A percentile compares a stretch with the other conserved stretches of the same genome.
Evolutionary conservation across 53 echinoderm and acorn worm species (phyloP).

Genomic region (Paelopatides confundens): DNA sequence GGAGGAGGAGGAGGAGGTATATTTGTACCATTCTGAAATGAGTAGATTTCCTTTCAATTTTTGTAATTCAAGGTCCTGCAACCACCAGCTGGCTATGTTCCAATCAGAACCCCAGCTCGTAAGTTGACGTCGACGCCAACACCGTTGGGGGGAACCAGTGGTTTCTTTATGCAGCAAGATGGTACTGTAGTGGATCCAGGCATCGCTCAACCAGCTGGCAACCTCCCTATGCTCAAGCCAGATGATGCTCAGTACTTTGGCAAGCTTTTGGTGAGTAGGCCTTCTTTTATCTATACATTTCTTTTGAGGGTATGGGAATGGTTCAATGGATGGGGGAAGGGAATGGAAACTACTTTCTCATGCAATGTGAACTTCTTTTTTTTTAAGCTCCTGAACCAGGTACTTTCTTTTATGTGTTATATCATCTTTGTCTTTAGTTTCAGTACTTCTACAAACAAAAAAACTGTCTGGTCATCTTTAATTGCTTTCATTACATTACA

Average conservation of each 20-base stretch:
- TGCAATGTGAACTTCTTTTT: not conserved
- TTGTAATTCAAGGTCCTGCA: slow-evolving; percentile 60
- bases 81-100: slow-evolving; percentile 98
- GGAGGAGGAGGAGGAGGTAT: no score
- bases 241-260: slow-evolving; percentile 99
- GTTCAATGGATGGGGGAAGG: no score
- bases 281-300: no score
- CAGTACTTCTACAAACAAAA: no score
- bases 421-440: no score
- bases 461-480: no score
- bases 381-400: not conserved
- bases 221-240: slow-evolving; percentile 95
- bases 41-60: not conserved
- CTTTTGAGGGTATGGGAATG: no score
- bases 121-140: slow-evolving; percentile 97
- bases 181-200: slow-evolving; percentile 80
- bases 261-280: slow-evolving; percentile 85
- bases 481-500: no score
- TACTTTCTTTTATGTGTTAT: no score
- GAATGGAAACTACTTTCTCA: not conserved
- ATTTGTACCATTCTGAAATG: not conserved
- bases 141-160: slow-evolving; percentile 87
- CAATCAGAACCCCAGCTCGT: slow-evolving; percentile 96
- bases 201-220: slow-evolving; percentile 93
- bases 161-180: slow-evolving; percentile 94